phyloP scores from a whole-genome alignment of 2,888 invertebrate species.

The Andrena chrysosceles region DNA sequence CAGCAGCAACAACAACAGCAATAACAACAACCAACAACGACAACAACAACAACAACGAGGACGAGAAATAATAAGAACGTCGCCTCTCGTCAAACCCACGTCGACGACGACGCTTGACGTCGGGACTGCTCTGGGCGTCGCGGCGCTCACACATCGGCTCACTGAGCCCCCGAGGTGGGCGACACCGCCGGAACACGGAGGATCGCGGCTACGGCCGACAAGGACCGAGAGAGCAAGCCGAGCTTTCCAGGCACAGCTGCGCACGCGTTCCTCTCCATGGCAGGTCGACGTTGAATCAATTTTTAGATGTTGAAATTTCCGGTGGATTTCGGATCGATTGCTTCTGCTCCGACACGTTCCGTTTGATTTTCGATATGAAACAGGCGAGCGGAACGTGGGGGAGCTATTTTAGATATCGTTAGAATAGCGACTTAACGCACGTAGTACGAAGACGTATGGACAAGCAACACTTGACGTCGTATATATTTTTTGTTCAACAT shows the following conservation, averaged over 20 bases:
- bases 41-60: slow-evolving; percentile 46
- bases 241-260: slow-evolving; percentile 60
- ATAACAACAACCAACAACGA: slow-evolving; percentile 23
- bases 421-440: too few relatives aligned
- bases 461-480: too few relatives aligned
- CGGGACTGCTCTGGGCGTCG: slow-evolving; percentile 72
- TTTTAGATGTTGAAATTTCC: slow-evolving; percentile 41
- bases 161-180: slow-evolving; percentile 74
- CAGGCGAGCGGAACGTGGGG: too few relatives aligned
- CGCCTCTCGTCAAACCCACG: slow-evolving; percentile 58
- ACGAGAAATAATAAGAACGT: slow-evolving; percentile 46
- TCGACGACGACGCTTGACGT: slow-evolving; percentile 61
- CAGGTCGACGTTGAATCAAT: slow-evolving; percentile 30
- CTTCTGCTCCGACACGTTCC: not conserved
- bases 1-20: slow-evolving; percentile 28
- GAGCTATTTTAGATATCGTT: too few relatives aligned
- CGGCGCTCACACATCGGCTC: slow-evolving; percentile 78
- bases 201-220: slow-evolving; percentile 72
- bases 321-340: slow-evolving; percentile 43
- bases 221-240: slow-evolving; percentile 71
- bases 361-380: too few relatives aligned
- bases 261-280: slow-evolving; percentile 62
- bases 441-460: too few relatives aligned
- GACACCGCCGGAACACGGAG: slow-evolving; percentile 70
- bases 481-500: too few relatives aligned